Percentiles rank a stretch among this genome's conserved stretches.
Evolutionary conservation across 2,113 vertebrate species (phyloP).

Genomic region (Alaudala cheleensis): DNA sequence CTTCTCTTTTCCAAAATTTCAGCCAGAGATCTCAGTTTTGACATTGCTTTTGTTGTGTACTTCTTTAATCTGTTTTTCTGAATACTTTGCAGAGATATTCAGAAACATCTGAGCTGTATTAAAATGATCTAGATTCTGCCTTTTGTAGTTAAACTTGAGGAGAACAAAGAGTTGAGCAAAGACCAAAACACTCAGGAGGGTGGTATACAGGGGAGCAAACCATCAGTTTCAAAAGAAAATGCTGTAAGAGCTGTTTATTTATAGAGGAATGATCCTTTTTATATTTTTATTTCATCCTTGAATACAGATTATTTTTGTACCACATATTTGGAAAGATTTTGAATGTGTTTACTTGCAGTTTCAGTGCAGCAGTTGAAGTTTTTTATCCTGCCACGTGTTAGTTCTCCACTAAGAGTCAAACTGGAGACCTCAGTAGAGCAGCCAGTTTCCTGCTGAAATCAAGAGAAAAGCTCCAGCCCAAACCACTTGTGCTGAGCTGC

Average conservation of each 20-base stretch:
- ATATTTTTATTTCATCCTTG: not conserved
- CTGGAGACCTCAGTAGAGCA: not conserved
- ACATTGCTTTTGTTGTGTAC: not conserved
- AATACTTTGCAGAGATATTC: not conserved
- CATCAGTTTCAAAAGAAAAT: conserved; percentile 18
- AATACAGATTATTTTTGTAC: not conserved
- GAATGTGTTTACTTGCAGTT: not conserved
- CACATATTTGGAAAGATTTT: not conserved
- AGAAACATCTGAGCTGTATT: not conserved
- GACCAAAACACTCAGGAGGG: not conserved
- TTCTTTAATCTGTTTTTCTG: not conserved
- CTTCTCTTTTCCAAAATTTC: not conserved
- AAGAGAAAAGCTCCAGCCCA: not conserved
- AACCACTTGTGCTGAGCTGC: not conserved
- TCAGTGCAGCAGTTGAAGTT: not conserved
- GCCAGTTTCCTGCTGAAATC: not conserved
- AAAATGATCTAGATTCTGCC: conserved; percentile 2
- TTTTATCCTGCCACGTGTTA: not conserved
- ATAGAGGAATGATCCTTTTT: not conserved
- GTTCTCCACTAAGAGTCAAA: not conserved
- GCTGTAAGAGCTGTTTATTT: conserved; percentile 36
- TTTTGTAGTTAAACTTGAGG: conserved; percentile 11
- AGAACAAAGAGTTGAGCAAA: not conserved
- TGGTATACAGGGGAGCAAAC: not conserved
- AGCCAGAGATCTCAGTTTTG: not conserved